These are phyloP conservation scores for Mionectes olivaceus DNA, from an alignment of 2,797 vertebrate genomes.

Conservation along the genomic window DNA sequence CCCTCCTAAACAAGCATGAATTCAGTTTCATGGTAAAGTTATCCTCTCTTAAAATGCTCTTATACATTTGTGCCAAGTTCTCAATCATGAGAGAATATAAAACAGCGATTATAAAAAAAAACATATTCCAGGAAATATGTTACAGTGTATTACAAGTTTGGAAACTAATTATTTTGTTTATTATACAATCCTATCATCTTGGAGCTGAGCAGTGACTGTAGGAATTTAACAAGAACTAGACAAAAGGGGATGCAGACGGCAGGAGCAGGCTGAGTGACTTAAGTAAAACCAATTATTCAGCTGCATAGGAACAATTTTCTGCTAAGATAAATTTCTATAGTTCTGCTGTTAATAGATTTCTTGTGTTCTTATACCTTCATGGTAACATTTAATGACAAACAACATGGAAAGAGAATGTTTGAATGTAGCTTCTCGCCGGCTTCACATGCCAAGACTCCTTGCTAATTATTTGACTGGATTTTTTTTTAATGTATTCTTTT, in stretches of 20 bases:
- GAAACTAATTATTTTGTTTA: conserved; percentile 63
- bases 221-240: conserved; percentile 46
- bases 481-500: conserved; percentile 13
- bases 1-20: not conserved
- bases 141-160: not conserved
- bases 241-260: not conserved
- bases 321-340: conserved; percentile 27
- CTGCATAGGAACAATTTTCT: conserved; percentile 61
- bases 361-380: not conserved
- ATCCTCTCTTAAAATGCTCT: not conserved
- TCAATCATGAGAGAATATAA: not conserved
- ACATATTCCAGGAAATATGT: not conserved
- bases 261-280: conserved; percentile 2
- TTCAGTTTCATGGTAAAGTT: conserved; percentile 30
- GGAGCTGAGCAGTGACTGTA: conserved; percentile 2
- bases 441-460: not conserved
- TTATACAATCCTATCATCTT: conserved; percentile 25
- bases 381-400: not conserved
- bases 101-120: conserved; percentile 18
- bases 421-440: not conserved
- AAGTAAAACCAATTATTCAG: conserved; percentile 48
- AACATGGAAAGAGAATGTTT: not conserved
- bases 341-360: conserved; percentile 30
- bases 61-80: not conserved
- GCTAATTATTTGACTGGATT: conserved; percentile 31